Evolutionary conservation across 2,888 invertebrate genomes (phyloP).

Genomic region (Trissolcus brochymenae): DNA sequence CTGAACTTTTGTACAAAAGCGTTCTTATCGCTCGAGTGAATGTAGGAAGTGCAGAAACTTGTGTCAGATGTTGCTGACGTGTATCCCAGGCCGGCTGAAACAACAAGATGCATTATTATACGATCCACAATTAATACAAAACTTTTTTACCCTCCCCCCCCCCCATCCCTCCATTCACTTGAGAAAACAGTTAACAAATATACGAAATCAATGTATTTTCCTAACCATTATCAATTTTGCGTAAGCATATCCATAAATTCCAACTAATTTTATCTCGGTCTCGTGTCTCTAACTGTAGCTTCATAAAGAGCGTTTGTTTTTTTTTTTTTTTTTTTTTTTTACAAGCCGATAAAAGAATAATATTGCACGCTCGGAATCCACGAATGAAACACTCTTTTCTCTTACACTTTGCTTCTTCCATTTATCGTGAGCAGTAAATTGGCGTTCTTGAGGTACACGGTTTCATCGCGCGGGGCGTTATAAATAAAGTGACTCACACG

Average conservation of each 20-base stretch:
- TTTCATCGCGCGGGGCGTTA: conserved; percentile 45
- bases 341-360: conserved; percentile 31
- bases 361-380: conserved; percentile 27
- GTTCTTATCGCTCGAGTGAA: conserved; percentile 50
- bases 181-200: background rate
- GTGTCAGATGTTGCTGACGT: conserved; percentile 54
- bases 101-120: conserved; percentile 33
- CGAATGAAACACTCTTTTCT: conserved; percentile 36
- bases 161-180: background rate
- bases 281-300: background rate
- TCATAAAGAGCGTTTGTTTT: conserved; percentile 12
- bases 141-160: background rate
- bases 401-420: conserved; percentile 28
- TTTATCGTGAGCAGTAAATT: conserved; percentile 43
- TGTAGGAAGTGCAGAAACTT: conserved; percentile 51
- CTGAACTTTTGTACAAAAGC: conserved; percentile 49
- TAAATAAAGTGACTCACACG: conserved; percentile 53
- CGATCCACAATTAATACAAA: conserved; percentile 40
- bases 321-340: conserved; percentile 7
- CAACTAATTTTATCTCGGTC: background rate
- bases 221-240: no score
- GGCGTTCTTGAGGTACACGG: conserved; percentile 45
- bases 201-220: background rate
- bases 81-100: conserved; percentile 25
- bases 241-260: background rate